These are phyloP conservation scores for Neopipo cinnamomea DNA, from an alignment of 2,113 vertebrate genomes.

Conservation along the genomic window DNA sequence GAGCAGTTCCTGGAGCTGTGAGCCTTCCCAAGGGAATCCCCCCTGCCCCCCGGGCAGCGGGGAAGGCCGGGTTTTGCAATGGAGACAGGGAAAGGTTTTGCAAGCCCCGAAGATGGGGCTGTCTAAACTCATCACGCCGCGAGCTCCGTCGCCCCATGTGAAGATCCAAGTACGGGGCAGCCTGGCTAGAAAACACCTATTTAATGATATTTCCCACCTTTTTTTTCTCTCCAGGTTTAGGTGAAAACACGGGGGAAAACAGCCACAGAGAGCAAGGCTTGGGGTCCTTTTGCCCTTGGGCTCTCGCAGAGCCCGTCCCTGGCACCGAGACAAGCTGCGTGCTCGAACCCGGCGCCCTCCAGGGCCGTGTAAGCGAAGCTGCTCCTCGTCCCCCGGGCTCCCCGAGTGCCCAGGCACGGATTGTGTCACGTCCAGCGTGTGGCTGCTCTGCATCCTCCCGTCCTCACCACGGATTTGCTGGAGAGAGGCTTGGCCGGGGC, in stretches of 20 bases:
- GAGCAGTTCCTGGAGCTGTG: not conserved
- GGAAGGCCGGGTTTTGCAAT: not conserved
- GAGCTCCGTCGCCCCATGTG: not conserved
- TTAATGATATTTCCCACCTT: not conserved
- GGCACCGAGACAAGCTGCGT: accelerated
- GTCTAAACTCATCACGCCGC: not conserved
- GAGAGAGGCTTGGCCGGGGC: not conserved
- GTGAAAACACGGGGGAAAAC: accelerated
- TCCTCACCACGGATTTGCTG: not conserved
- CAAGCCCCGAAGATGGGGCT: not conserved
- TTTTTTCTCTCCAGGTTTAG: not conserved
- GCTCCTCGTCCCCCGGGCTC: not conserved
- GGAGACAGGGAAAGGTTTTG: not conserved
- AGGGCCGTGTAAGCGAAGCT: not conserved
- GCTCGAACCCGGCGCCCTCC: not conserved
- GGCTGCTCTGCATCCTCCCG: not conserved
- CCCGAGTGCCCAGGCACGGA: not conserved
- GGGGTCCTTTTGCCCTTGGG: not conserved
- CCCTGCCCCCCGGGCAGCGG: not conserved
- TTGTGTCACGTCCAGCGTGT: accelerated
- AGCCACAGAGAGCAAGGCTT: not conserved
- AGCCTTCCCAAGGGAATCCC: not conserved
- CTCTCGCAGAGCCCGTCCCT: not conserved
- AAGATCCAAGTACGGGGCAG: not conserved
- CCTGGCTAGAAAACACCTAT: not conserved